Evolutionary conservation across 2,113 vertebrate genomes (phyloP).

Genomic region (Polypterus bichir): DNA sequence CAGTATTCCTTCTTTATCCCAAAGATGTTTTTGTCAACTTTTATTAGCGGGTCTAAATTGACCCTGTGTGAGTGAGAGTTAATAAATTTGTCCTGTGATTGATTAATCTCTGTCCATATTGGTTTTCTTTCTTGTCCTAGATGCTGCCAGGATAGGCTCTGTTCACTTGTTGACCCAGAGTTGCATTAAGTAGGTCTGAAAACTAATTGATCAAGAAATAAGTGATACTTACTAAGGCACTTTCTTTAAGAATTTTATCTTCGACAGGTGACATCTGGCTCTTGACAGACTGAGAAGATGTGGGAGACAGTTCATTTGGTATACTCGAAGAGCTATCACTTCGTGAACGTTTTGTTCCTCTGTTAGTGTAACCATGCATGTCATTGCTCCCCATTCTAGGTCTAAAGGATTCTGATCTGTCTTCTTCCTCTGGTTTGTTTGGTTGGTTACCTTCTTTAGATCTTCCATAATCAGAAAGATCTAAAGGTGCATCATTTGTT

Average conservation of each 20-base stretch:
- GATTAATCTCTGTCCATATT: too few relatives aligned
- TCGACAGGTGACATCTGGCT: neutral
- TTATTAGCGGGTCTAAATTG: neutral
- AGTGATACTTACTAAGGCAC: neutral
- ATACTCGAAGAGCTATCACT: neutral
- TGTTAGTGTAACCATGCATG: neutral
- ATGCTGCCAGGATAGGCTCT: too few relatives aligned
- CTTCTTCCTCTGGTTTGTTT: neutral
- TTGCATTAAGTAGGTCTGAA: too few relatives aligned
- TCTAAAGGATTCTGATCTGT: neutral
- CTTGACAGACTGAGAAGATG: conserved; percentile 10
- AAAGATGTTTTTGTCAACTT: too few relatives aligned
- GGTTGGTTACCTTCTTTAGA: conserved; percentile 17
- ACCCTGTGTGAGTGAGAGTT: neutral
- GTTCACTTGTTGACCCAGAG: too few relatives aligned
- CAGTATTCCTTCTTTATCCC: too few relatives aligned
- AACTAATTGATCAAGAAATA: neutral
- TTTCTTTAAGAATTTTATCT: neutral
- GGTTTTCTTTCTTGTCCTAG: too few relatives aligned
- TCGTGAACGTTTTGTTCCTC: neutral
- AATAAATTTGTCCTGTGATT: too few relatives aligned
- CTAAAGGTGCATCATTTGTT: conserved; percentile 38
- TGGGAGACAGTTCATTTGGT: neutral
- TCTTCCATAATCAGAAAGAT: conserved; percentile 43
- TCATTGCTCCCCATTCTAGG: too few relatives aligned